phyloP scores from a whole-genome alignment of 2,797 vertebrate genomes.

The Tolypeutes matacus region DNA sequence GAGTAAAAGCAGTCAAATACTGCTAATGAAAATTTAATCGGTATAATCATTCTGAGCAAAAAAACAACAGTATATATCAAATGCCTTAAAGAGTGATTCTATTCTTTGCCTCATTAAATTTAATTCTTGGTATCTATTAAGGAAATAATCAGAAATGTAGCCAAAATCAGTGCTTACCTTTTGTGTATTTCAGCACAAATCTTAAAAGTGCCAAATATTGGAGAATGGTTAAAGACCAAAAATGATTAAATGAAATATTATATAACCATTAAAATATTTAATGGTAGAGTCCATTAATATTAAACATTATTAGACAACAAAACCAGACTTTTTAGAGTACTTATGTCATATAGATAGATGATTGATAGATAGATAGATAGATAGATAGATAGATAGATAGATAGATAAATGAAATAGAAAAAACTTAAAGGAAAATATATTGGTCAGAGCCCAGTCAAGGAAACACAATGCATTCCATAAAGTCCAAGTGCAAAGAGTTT shows the following conservation, averaged over 20 bases:
- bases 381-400: too few species aligned
- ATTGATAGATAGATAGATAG: too few species aligned
- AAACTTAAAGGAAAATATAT: not conserved
- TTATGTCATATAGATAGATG: not conserved
- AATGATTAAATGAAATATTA: conserved; percentile 14
- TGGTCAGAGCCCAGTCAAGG: not conserved
- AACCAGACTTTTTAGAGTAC: not conserved
- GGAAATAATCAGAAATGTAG: not conserved
- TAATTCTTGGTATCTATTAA: not conserved
- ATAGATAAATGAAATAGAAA: not conserved
- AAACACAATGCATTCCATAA: not conserved
- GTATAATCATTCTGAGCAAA: not conserved
- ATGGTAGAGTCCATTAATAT: not conserved
- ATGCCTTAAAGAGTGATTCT: not conserved
- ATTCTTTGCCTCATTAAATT: not conserved
- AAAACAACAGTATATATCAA: not conserved
- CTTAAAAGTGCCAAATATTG: not conserved
- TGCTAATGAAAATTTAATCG: conserved; percentile 50
- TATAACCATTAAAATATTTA: not conserved
- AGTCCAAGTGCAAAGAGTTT: conserved; percentile 20
- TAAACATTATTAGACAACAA: not conserved
- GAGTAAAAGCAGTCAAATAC: conserved; percentile 49
- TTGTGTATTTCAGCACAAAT: conserved; percentile 1
- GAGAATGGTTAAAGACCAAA: not conserved
- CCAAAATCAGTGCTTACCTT: not conserved